Evolutionary conservation across 2,113 vertebrate genomes (phyloP).

Genomic region (Prolemur simus): DNA sequence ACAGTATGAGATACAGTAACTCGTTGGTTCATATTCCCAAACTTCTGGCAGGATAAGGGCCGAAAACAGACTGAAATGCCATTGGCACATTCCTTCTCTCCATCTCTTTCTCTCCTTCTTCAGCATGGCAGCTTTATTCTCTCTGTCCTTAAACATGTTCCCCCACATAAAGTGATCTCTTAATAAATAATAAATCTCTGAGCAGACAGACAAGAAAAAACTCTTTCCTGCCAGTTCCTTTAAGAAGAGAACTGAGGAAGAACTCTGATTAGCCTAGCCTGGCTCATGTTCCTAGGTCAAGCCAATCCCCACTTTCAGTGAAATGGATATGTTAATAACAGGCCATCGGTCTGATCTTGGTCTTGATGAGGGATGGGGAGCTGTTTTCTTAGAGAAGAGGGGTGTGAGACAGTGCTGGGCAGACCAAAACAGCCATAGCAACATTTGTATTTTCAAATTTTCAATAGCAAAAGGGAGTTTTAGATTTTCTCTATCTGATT

Average conservation of each 20-base stretch:
- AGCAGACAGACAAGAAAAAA: background rate
- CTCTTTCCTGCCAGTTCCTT: background rate
- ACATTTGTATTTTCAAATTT: background rate
- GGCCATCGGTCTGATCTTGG: background rate
- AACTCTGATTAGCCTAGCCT: background rate
- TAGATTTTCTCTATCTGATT: background rate
- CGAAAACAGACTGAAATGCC: background rate
- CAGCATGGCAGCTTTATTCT: background rate
- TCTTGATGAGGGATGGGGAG: background rate
- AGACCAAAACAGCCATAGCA: background rate
- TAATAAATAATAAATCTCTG: background rate
- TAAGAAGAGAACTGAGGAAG: background rate
- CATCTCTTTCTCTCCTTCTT: background rate
- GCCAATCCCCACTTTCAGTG: too few relatives aligned
- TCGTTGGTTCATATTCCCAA: background rate
- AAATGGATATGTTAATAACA: background rate
- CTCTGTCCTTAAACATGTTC: background rate
- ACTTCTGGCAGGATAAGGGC: background rate
- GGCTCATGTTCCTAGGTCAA: background rate
- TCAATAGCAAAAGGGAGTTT: background rate
- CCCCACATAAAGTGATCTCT: background rate
- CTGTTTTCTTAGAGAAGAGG: background rate
- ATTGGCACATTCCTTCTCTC: background rate
- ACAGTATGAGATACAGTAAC: background rate
- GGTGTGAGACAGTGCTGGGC: rapidly evolving